Evolutionary conservation across 2,113 vertebrate species (phyloP).

Genomic region (Xenus cinereus): DNA sequence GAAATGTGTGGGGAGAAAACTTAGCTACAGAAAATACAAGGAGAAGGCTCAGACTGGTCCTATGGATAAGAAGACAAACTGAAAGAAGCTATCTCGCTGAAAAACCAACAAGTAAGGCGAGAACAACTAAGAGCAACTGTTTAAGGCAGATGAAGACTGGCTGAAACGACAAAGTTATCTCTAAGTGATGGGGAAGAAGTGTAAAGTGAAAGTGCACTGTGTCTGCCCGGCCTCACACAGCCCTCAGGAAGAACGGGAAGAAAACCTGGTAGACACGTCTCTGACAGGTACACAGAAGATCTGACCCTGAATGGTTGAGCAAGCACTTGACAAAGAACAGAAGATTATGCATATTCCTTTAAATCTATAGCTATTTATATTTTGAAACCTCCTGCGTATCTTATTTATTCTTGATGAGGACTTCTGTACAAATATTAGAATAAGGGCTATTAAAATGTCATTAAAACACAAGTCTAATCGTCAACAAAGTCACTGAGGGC

Average conservation of each 20-base stretch:
- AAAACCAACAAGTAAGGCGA: neutral
- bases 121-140: neutral
- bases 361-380: neutral
- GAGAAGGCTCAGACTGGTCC: neutral
- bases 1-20: neutral
- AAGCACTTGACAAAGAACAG: neutral
- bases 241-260: neutral
- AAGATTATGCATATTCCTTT: neutral
- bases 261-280: neutral
- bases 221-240: rapidly evolving
- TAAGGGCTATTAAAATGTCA: neutral
- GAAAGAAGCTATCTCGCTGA: neutral
- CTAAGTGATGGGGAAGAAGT: neutral
- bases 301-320: neutral
- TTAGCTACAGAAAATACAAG: neutral
- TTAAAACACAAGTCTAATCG: neutral
- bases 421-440: neutral
- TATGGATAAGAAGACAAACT: neutral
- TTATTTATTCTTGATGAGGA: neutral
- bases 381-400: neutral
- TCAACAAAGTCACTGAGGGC: neutral
- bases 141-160: neutral
- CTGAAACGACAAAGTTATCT: neutral
- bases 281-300: neutral
- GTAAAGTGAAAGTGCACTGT: neutral